Percentiles rank a stretch among this genome's conserved stretches.
These are phyloP conservation scores for Pardalotus punctatus DNA, from an alignment of 2,113 vertebrate species.

Conservation along the genomic window DNA sequence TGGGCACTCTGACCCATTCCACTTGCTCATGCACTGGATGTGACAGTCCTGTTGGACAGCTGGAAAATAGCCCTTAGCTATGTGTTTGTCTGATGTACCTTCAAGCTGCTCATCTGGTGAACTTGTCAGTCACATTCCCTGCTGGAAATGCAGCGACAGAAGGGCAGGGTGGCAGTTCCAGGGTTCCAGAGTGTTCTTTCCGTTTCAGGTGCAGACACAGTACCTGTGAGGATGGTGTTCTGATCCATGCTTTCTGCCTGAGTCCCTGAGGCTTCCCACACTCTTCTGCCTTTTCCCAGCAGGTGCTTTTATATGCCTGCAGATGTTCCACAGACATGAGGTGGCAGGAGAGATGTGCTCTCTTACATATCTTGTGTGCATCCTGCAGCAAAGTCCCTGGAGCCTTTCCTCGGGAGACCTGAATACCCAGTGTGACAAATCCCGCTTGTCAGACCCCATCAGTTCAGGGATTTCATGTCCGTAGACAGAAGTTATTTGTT, in stretches of 20 bases:
- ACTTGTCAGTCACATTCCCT: neutral
- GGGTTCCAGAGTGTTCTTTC: neutral
- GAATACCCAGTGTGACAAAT: neutral
- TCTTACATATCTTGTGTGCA: rapidly evolving
- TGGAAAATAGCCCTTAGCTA: neutral
- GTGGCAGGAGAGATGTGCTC: neutral
- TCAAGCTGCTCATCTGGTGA: neutral
- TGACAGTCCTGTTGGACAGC: neutral
- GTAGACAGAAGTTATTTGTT: neutral
- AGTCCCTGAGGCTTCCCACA: rapidly evolving
- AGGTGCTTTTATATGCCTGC: neutral
- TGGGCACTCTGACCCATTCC: neutral
- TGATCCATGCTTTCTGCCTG: neutral
- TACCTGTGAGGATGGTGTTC: neutral
- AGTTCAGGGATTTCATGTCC: neutral
- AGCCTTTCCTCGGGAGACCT: neutral
- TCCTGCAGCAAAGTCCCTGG: neutral
- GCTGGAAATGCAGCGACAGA: neutral
- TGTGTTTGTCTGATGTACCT: neutral
- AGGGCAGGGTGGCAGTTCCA: neutral
- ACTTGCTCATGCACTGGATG: neutral
- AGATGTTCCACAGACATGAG: rapidly evolving
- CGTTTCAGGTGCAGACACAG: neutral
- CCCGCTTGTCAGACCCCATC: neutral
- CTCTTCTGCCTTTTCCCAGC: neutral